Percentiles rank a stretch among this genome's conserved stretches.
Conservation (phyloP, 2,113 vertebrate species). For the Circaetus cinerascens region DNA sequence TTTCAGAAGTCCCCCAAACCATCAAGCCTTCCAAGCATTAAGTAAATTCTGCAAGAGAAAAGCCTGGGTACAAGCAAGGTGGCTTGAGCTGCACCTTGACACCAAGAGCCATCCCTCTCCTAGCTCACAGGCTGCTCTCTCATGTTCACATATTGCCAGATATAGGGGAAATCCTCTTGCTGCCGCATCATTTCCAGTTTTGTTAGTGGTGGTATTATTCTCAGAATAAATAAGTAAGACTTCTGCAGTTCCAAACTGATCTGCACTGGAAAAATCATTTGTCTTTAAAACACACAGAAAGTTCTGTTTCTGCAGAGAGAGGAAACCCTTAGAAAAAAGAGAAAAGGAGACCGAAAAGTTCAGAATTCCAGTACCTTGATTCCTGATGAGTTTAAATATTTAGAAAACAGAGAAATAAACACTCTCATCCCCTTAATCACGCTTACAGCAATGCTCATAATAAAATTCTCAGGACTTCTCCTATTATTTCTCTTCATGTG, state of each 20-base stretch:
- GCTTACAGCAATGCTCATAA: not conserved
- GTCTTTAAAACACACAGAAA: not conserved
- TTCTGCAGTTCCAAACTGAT: not conserved
- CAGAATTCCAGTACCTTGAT: not conserved
- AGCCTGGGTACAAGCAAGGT: not conserved
- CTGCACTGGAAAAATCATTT: not conserved
- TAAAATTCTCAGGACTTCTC: not conserved
- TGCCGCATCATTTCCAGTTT: not conserved
- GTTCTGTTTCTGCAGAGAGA: not conserved
- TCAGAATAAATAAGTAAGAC: not conserved
- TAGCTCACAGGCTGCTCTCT: not conserved
- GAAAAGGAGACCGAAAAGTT: not conserved
- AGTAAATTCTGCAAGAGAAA: not conserved
- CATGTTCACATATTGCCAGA: not conserved
- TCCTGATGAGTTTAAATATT: not conserved
- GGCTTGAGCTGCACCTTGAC: not conserved
- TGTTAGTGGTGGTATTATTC: not conserved
- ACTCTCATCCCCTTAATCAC: not conserved
- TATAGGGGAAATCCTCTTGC: not conserved
- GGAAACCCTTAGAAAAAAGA: not conserved
- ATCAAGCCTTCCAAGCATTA: not conserved
- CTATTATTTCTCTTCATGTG: not conserved
- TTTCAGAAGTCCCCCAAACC: not conserved
- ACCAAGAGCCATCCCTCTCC: not conserved
- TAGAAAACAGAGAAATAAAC: not conserved